Base-by-base conservation (phyloP, 2,113 vertebrate genomes). In the Brevimyrus niger region DNA sequence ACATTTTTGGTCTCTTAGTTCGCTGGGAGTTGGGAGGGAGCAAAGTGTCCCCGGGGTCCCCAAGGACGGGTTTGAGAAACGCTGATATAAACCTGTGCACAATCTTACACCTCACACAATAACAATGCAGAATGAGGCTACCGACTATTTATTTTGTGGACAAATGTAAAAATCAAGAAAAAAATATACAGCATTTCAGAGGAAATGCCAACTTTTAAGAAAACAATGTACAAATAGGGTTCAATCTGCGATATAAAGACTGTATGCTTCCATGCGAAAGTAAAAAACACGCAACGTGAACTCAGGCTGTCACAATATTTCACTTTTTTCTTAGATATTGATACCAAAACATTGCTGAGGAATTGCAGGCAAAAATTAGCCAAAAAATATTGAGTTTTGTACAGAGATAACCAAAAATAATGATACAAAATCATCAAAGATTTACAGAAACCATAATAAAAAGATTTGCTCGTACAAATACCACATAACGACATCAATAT, bases 401-500 rank as follows among this genome's bases (percentile, higher is more conserved):
- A 95, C 94, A 95, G 94, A 95, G 94, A 90, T 95, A 95, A 95
- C 94, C 89, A 95, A 95, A 87, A 87, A 87, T 44, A 48, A 86
- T 47, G 47, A 55, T 96, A 95, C 94, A 96, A 96, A 96, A 96
- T 91, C 94, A 93, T 96, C 93, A 91, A 92, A 94, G 93, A 94
- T 95, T 92, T 95, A 94, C 95, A 95, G 92, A 95, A 96, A 97
- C 94, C 93, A 86, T 91, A 95, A 94, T 91, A 95, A 96, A 96
- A 95, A 94, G 94, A 93, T 92, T 90, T 92, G 90, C 93, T 95
- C 97, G 96, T 99, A 99, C 97, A 98, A 97, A 98, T 97, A 97
- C 95, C 97, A 99, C 97, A 96, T 94, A 97, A 98, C 96, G 97
- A 98, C 97, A 97, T 95, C 96, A 92, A 96, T 94, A 94, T 94